A percentile compares a stretch with the other conserved stretches of the same genome.
Evolutionary conservation across 2,888 invertebrate species (phyloP).

Genomic region (Drosophila parthenogenetica): DNA sequence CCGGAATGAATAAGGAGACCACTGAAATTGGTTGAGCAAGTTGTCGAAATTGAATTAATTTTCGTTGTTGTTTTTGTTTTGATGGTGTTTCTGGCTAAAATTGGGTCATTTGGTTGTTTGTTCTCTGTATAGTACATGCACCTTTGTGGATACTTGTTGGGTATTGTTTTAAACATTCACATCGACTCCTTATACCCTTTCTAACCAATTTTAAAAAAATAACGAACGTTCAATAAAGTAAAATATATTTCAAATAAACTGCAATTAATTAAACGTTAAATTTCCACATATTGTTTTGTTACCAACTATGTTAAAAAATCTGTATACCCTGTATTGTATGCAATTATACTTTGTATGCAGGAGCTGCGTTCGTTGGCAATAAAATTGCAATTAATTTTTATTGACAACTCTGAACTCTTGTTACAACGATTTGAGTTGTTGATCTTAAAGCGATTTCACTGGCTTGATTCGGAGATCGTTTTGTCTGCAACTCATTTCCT

Average conservation of each 20-base stretch:
- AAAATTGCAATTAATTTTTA: slow-evolving; percentile 84
- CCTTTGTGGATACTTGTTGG: neutral
- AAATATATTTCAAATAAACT: neutral
- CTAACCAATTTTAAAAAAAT: neutral
- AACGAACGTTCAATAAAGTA: no score
- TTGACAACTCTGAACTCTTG: slow-evolving; percentile 82
- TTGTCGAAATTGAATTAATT: slow-evolving; percentile 63
- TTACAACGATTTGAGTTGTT: slow-evolving; percentile 70
- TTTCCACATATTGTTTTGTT: slow-evolving; percentile 8
- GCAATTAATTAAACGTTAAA: neutral
- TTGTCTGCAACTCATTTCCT: slow-evolving; percentile 15
- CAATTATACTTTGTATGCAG: slow-evolving; percentile 70
- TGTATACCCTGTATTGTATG: slow-evolving; percentile 10
- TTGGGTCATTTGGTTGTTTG: slow-evolving; percentile 62
- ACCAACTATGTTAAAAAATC: slow-evolving; percentile 9
- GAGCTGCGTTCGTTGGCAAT: slow-evolving; percentile 72
- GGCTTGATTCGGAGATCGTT: slow-evolving; percentile 43
- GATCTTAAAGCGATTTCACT: slow-evolving; percentile 64
- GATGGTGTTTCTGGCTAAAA: slow-evolving; percentile 35
- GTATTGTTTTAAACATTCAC: neutral
- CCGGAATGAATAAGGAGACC: slow-evolving; percentile 31
- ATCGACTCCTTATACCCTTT: slow-evolving; percentile 21
- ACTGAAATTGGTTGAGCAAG: slow-evolving; percentile 24
- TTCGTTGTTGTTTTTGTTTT: slow-evolving; percentile 38
- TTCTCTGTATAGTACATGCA: slow-evolving; percentile 18